Conservation (phyloP, 1,140 invertebrate species). For the Psilanteris sp. region DNA sequence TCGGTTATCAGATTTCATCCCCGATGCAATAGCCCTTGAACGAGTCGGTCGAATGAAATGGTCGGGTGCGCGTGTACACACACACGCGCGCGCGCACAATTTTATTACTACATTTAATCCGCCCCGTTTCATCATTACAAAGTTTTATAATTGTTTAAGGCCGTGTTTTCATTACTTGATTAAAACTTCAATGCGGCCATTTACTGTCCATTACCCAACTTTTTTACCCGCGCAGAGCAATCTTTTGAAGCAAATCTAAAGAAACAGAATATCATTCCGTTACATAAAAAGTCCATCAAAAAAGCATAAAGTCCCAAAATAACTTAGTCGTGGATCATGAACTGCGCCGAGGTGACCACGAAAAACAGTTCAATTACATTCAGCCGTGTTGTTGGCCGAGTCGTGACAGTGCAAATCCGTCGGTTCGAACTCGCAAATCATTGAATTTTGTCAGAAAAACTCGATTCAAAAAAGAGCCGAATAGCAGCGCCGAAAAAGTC, state of each 20-base stretch:
- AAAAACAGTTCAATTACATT: constrained; percentile 58
- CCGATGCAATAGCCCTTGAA: too few species aligned
- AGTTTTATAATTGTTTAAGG: too few species aligned
- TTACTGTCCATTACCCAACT: background rate
- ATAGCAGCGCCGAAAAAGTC: constrained; percentile 16
- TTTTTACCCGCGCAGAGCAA: constrained; percentile 16
- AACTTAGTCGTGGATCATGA: constrained; percentile 32
- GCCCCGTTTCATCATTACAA: too few species aligned
- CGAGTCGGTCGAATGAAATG: too few species aligned
- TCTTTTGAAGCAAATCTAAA: too few species aligned
- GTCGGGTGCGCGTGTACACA: too few species aligned
- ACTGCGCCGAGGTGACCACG: constrained; percentile 9
- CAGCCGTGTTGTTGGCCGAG: background rate
- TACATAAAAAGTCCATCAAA: constrained; percentile 35
- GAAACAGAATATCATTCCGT: constrained; percentile 35
- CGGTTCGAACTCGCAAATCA: constrained; percentile 46
- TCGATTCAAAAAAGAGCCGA: constrained; percentile 33
- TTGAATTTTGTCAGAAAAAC: constrained; percentile 48
- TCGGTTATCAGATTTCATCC: too few species aligned
- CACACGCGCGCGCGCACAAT: too few species aligned
- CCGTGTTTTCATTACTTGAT: too few species aligned
- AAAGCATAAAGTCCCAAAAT: constrained; percentile 43
- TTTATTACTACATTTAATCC: too few species aligned
- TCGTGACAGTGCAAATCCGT: constrained; percentile 37
- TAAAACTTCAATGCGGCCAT: background rate